Percentiles rank a stretch among this genome's conserved stretches.
phyloP scores from a whole-genome alignment of 2,888 invertebrate genomes.

The Tetragnatha montana region DNA sequence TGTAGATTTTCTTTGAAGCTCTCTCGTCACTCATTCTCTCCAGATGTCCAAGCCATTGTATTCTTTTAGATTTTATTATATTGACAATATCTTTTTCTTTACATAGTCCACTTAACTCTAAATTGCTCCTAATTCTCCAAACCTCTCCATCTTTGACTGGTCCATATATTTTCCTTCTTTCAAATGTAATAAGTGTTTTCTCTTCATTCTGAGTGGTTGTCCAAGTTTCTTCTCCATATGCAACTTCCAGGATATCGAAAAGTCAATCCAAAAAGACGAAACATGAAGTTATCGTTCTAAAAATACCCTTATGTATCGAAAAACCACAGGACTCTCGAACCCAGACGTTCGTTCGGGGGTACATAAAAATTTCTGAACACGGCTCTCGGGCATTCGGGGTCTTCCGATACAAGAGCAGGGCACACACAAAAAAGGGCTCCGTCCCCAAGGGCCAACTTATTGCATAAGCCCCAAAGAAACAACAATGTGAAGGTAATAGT shows the following conservation, averaged over 20 bases:
- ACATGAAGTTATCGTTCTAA: background rate
- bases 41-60: too few species aligned
- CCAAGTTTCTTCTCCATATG: background rate
- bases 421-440: constrained; percentile 4
- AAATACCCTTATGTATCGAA: background rate
- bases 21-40: too few species aligned
- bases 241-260: background rate
- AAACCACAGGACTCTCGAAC: background rate
- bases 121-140: too few species aligned
- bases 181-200: too few species aligned
- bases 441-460: constrained; percentile 55
- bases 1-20: too few species aligned
- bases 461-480: constrained; percentile 62
- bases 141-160: too few species aligned
- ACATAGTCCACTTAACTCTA: too few species aligned
- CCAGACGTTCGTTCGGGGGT: constrained; percentile 17
- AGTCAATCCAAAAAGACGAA: background rate
- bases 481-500: constrained; percentile 67
- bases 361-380: constrained; percentile 70
- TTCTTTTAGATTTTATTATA: too few species aligned
- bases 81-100: too few species aligned
- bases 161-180: too few species aligned
- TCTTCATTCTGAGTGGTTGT: background rate
- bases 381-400: constrained; percentile 60
- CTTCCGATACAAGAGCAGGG: constrained; percentile 51